Base-by-base conservation (phyloP, 2,888 invertebrate genomes). In the Dorcus hopei region DNA sequence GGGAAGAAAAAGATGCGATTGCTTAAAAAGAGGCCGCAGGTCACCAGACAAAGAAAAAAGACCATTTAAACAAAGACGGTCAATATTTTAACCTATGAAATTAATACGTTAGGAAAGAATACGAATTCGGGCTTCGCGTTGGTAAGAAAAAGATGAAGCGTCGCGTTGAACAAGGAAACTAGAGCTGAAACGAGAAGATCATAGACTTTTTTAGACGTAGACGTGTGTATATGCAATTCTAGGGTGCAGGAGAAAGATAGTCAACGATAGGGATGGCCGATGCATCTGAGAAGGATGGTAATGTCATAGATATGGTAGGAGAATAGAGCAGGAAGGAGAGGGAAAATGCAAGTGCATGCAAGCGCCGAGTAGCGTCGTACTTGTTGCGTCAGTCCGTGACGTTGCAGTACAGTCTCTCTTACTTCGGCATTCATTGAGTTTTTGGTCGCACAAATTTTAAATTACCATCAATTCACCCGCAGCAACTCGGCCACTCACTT, bases 291-390 rank as follows among this genome's bases (percentile, higher is more conserved):
- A 64, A 61, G 61, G 64, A 65, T 61, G 63, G 69, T 63, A 61
- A 64, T 65, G 65, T 59, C 59, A 59, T 59, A 59, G 73, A 70
- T 61, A 63, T 63, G 67, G 61, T 61, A 67, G 65, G 69, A 70
- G 69, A 67, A 69, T 70, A 74, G 62, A 58, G 65, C 61, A 65
- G 66, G 62, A 65, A 66, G 68, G 68, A 67, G 66, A 68, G 76
- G 77, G 77, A 75, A 76, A 78, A 77, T 78, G 79, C 79, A 78
- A 77, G 77, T 78, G 79, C 78, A 78, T 78, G 74, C 75, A 75
- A 78, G 75, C 76, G 77, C 77, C 78, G 78, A 74, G 74, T 76
- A 78, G 77, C 76, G 78, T 78, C 78, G 78, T 78, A 79, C 79
- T 79, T 79, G 79, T 79, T 79, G 79, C 78, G 78, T 79, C 78